phyloP scores from a whole-genome alignment of 2,888 invertebrate species.

The Chaitophorus viminalis region DNA sequence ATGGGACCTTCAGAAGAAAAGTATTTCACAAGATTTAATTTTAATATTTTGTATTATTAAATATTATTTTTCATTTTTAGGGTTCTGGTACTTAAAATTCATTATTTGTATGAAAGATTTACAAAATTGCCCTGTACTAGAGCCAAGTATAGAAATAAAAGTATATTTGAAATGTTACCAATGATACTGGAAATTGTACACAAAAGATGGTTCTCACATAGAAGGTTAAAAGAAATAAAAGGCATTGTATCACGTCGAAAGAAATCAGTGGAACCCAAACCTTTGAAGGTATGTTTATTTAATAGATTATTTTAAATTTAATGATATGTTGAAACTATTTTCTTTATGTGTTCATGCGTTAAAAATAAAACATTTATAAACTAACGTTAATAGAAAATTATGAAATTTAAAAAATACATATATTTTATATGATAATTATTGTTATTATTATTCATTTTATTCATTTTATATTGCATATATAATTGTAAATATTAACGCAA shows the following conservation, averaged over 20 bases:
- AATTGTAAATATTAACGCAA: too few relatives aligned
- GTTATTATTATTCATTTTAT: too few relatives aligned
- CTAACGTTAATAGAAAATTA: too few relatives aligned
- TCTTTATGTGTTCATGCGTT: too few relatives aligned
- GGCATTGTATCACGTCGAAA: not conserved
- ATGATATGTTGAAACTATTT: too few relatives aligned
- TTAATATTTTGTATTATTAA: not conserved
- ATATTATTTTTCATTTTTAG: conserved; percentile 5
- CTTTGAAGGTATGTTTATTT: conserved; percentile 23
- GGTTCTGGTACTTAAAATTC: conserved; percentile 28
- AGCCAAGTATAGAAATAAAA: not conserved
- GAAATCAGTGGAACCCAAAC: not conserved
- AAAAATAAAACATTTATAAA: too few relatives aligned
- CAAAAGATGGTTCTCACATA: conserved; percentile 43
- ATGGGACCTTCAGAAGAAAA: conserved; percentile 31
- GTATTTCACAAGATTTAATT: not conserved
- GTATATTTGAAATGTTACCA: conserved; percentile 13
- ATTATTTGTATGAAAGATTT: conserved; percentile 14
- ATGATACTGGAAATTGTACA: conserved; percentile 31
- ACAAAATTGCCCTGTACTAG: not conserved
- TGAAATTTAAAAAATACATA: too few relatives aligned
- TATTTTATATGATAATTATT: too few relatives aligned
- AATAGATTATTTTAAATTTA: too few relatives aligned
- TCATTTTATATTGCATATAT: too few relatives aligned
- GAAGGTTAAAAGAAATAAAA: not conserved